These are phyloP conservation scores for Kryptolebias ocellatus DNA, from an alignment of 2,797 vertebrate species.

Conservation along the genomic window DNA sequence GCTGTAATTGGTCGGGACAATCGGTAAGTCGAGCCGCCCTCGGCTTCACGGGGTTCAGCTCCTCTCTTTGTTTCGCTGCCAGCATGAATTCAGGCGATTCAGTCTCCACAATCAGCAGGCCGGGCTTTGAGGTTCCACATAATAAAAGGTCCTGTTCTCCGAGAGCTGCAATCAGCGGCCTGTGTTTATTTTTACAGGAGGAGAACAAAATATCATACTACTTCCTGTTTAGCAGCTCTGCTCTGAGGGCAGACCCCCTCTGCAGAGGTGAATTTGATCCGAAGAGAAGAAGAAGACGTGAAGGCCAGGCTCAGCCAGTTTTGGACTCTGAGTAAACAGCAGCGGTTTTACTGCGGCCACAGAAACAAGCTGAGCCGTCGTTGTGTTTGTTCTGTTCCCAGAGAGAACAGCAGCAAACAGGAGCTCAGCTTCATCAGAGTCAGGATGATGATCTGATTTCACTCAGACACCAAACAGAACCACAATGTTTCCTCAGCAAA, in stretches of 20 bases:
- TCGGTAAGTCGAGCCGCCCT: slow-evolving; percentile 42
- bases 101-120: slow-evolving; percentile 53
- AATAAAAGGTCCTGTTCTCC: slow-evolving; percentile 49
- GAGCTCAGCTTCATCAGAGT: slow-evolving; percentile 18
- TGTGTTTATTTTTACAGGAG: slow-evolving; percentile 63
- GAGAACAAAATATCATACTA: slow-evolving; percentile 54
- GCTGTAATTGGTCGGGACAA: slow-evolving; percentile 54
- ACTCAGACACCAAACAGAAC: not conserved
- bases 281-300: slow-evolving; percentile 15
- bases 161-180: slow-evolving; percentile 57
- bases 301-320: not conserved
- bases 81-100: slow-evolving; percentile 39
- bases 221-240: slow-evolving; percentile 17
- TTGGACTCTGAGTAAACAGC: slow-evolving; percentile 53
- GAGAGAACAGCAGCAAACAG: slow-evolving; percentile 19
- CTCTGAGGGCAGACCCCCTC: slow-evolving; percentile 14
- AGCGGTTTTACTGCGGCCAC: slow-evolving; percentile 37
- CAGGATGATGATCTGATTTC: slow-evolving; percentile 43
- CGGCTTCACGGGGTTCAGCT: slow-evolving; percentile 29
- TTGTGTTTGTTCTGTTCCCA: slow-evolving; percentile 54
- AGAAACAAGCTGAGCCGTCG: slow-evolving; percentile 35
- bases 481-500: not conserved
- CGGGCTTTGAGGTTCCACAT: slow-evolving; percentile 57
- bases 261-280: slow-evolving; percentile 1
- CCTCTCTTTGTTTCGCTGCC: slow-evolving; percentile 43